phyloP scores from a whole-genome alignment of 1,140 invertebrate species.

The Ditylenchus dipsaci region DNA sequence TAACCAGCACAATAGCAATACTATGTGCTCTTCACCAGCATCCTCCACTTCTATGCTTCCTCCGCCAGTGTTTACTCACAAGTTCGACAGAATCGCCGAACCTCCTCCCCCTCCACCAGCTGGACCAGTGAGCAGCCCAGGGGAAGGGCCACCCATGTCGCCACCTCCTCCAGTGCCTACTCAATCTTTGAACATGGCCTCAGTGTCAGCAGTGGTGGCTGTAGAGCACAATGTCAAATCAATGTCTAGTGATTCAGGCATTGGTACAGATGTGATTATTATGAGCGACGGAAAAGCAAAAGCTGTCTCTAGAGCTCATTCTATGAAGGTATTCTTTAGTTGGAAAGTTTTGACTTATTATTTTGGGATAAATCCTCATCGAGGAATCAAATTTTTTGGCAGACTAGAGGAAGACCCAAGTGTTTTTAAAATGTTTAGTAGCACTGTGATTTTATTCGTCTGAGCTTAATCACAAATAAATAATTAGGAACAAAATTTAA shows the following conservation, averaged over 20 bases:
- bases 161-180: background rate
- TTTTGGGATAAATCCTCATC: background rate
- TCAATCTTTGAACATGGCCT: background rate
- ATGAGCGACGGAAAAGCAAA: background rate
- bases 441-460: too few species aligned
- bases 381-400: too few species aligned
- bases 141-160: background rate
- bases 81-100: constrained; percentile 20
- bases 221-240: constrained; percentile 7
- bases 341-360: background rate
- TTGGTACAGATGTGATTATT: constrained; percentile 9
- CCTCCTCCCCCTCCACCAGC: constrained; percentile 5
- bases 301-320: background rate
- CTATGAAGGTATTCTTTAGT: constrained; percentile 7
- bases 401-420: too few species aligned
- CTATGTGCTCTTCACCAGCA: constrained; percentile 15
- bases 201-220: background rate
- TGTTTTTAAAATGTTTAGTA: too few species aligned
- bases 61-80: constrained; percentile 22
- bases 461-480: too few species aligned
- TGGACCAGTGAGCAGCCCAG: background rate
- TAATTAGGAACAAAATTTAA: too few species aligned
- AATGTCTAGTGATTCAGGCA: constrained; percentile 19
- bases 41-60: constrained; percentile 29
- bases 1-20: background rate